Conservation (phyloP, 2,888 invertebrate species). For the Drosophila basisetae region DNA sequence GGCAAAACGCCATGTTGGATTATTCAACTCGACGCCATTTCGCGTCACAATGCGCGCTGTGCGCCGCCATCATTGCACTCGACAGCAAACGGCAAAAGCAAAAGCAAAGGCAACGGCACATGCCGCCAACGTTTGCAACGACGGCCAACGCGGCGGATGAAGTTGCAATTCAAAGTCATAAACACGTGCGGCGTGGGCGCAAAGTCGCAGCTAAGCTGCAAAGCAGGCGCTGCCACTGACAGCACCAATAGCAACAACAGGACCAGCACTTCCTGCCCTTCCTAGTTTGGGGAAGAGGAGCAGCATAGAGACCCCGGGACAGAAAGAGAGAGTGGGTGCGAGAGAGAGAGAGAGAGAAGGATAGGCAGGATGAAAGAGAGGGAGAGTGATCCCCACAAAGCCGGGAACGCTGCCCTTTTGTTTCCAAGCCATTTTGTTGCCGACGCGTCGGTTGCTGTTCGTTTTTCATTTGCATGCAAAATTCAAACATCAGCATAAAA, state of each 20-base stretch:
- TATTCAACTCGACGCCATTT: constrained; percentile 81
- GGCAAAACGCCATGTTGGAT: constrained; percentile 79
- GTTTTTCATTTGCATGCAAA: constrained; percentile 83
- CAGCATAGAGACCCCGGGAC: neutral
- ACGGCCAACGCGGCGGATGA: constrained; percentile 74
- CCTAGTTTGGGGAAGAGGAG: constrained; percentile 3
- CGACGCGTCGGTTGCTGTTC: constrained; percentile 61
- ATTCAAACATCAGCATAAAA: constrained; percentile 85
- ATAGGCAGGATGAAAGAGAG: neutral
- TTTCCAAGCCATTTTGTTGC: constrained; percentile 75
- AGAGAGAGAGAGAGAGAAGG: neutral
- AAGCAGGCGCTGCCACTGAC: constrained; percentile 68
- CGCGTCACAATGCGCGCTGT: constrained; percentile 80
- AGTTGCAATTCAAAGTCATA: constrained; percentile 84
- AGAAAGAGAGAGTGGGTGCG: constrained; percentile 4
- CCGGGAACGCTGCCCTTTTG: constrained; percentile 51
- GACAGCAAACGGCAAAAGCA: constrained; percentile 65
- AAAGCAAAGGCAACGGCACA: constrained; percentile 37
- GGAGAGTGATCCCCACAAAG: constrained; percentile 49
- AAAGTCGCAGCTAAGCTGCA: constrained; percentile 80
- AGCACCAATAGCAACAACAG: constrained; percentile 53
- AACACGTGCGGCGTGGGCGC: constrained; percentile 83
- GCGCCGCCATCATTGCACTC: constrained; percentile 80
- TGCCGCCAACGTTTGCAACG: constrained; percentile 39
- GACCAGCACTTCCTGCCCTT: constrained; percentile 66